A percentile compares a stretch with the other conserved stretches of the same genome.
Evolutionary conservation across 2,888 invertebrate genomes (phyloP).

Genomic region (Calliopum simillimum): DNA sequence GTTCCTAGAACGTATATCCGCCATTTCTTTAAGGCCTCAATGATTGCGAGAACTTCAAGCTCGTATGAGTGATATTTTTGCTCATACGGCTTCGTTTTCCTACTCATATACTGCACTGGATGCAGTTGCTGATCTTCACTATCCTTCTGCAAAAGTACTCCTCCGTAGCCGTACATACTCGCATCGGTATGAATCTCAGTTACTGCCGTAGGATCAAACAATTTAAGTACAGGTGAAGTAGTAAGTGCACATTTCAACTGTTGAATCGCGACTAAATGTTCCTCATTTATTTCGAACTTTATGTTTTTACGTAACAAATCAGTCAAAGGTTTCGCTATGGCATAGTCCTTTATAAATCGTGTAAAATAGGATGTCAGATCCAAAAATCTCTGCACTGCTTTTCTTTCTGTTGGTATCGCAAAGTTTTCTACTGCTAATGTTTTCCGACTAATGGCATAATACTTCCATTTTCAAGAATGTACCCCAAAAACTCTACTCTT

Average conservation of each 20-base stretch:
- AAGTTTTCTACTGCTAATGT: constrained; percentile 30
- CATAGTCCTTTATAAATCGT: constrained; percentile 36
- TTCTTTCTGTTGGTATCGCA: constrained; percentile 31
- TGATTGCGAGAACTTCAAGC: constrained; percentile 42
- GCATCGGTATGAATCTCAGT: constrained; percentile 47
- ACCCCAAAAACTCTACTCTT: constrained; percentile 22
- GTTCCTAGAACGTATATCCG: constrained; percentile 54
- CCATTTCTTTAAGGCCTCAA: constrained; percentile 42
- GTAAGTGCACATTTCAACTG: constrained; percentile 38
- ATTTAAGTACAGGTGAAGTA: constrained; percentile 36
- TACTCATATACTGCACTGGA: constrained; percentile 42
- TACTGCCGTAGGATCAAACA: constrained; percentile 37
- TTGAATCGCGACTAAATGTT: constrained; percentile 33
- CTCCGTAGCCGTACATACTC: constrained; percentile 42
- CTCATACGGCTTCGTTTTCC: constrained; percentile 38
- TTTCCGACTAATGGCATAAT: constrained; percentile 34
- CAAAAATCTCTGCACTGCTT: constrained; percentile 36
- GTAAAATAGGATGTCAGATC: constrained; percentile 42
- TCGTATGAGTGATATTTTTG: constrained; percentile 46
- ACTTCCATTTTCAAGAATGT: constrained; percentile 15
- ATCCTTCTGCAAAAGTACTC: constrained; percentile 40
- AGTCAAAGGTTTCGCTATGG: constrained; percentile 58
- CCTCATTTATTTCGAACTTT: constrained; percentile 35
- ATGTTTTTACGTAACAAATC: constrained; percentile 46
- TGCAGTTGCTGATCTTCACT: constrained; percentile 35